Conservation (phyloP, 2,888 invertebrate genomes). For the Drymonia ruficornis region DNA sequence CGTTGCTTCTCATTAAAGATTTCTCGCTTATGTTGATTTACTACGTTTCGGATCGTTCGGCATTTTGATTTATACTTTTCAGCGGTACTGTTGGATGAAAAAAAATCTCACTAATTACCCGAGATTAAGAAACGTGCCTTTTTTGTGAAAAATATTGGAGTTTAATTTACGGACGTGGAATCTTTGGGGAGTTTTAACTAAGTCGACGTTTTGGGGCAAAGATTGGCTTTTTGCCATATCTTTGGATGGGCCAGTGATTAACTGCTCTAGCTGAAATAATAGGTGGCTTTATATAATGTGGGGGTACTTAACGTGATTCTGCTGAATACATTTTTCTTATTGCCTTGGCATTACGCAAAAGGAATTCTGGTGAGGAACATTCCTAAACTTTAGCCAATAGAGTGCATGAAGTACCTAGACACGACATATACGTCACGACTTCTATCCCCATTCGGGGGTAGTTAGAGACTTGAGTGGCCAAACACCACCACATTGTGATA, state of each 20-base stretch:
- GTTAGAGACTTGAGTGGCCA: no score
- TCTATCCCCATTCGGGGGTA: no score
- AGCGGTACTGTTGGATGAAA: constrained; percentile 39
- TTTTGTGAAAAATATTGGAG: constrained; percentile 27
- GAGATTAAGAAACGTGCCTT: constrained; percentile 46
- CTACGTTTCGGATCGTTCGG: constrained; percentile 46
- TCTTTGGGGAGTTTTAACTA: constrained; percentile 18
- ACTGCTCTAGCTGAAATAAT: not conserved
- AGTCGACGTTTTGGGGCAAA: not conserved
- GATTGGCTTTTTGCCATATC: constrained; percentile 3
- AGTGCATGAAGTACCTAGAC: no score
- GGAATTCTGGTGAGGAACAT: not conserved
- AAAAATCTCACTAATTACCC: constrained; percentile 42
- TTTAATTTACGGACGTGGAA: constrained; percentile 10
- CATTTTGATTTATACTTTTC: constrained; percentile 57
- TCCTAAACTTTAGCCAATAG: not conserved
- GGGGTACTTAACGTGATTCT: not conserved
- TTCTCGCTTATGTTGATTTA: constrained; percentile 50
- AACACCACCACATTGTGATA: no score
- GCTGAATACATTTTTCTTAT: not conserved
- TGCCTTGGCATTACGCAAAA: not conserved
- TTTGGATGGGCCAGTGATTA: not conserved
- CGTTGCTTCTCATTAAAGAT: constrained; percentile 59
- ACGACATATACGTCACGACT: no score
- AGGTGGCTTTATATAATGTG: not conserved